phyloP scores from a whole-genome alignment of 2,113 vertebrate genomes.

The Camelus dromedarius region DNA sequence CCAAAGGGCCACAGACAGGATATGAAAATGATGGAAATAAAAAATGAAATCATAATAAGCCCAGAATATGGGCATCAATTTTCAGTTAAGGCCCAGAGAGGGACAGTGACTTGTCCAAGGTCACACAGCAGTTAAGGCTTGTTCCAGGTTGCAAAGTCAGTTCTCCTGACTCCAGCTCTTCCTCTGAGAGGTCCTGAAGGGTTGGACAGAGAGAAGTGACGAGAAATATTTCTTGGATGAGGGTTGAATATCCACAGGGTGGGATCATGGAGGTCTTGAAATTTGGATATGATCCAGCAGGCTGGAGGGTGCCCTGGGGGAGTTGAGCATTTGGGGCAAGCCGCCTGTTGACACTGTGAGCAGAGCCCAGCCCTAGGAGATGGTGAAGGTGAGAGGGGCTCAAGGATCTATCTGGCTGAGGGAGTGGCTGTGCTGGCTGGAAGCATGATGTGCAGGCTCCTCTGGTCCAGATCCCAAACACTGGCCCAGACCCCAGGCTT shows the following conservation, averaged over 20 bases:
- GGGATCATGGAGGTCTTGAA: background rate
- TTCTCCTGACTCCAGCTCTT: background rate
- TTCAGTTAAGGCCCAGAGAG: background rate
- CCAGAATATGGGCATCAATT: background rate
- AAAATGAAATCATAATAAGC: background rate
- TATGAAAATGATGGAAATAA: background rate
- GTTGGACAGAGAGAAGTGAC: background rate
- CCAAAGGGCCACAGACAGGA: background rate
- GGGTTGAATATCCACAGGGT: background rate
- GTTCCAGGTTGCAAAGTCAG: background rate
- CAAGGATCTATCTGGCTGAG: background rate
- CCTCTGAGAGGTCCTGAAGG: background rate
- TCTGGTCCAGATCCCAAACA: background rate
- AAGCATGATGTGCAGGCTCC: background rate
- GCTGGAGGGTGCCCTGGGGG: background rate
- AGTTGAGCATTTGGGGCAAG: background rate
- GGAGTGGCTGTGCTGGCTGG: background rate
- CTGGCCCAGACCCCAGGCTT: background rate
- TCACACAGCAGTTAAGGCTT: background rate
- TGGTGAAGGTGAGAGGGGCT: background rate
- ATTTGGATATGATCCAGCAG: background rate
- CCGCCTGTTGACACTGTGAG: background rate
- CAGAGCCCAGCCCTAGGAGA: background rate
- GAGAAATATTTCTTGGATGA: background rate
- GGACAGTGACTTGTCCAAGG: background rate